Evolutionary conservation across 2,888 invertebrate species (phyloP).

Genomic region (Plutella xylostella): DNA sequence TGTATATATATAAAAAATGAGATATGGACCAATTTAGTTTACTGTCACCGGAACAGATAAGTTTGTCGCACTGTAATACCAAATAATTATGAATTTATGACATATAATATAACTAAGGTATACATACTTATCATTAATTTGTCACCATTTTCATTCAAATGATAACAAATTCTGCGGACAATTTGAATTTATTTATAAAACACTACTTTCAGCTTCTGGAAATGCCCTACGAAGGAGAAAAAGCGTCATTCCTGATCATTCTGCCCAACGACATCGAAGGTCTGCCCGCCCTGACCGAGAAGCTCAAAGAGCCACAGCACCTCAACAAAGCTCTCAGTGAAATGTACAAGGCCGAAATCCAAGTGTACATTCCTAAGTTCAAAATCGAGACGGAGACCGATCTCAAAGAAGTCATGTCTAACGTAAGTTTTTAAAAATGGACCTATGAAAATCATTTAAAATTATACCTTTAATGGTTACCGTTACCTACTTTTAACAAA

Average conservation of each 20-base stretch:
- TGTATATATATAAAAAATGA: no score
- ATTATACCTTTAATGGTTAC: no score
- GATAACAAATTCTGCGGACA: no score
- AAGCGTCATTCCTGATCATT: constrained; percentile 78
- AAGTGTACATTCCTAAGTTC: constrained; percentile 80
- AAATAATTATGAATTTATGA: no score
- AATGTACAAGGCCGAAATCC: constrained; percentile 62
- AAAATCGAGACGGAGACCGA: constrained; percentile 79
- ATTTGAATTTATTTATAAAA: no score
- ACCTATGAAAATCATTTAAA: not conserved
- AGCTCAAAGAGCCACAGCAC: constrained; percentile 55
- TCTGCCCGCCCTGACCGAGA: constrained; percentile 68
- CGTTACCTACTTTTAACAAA: no score
- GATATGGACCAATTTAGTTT: no score
- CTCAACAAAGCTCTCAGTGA: constrained; percentile 46
- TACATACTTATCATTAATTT: no score
- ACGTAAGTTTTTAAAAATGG: constrained; percentile 55
- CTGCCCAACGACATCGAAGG: constrained; percentile 79
- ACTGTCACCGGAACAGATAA: no score
- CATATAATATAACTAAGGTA: no score
- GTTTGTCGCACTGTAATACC: no score
- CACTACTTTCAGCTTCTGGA: constrained; percentile 69
- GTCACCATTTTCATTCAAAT: no score
- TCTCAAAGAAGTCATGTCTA: constrained; percentile 67
- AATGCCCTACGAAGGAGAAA: constrained; percentile 76